phyloP scores from a whole-genome alignment of 2,113 vertebrate species.

The Eira barbara region DNA sequence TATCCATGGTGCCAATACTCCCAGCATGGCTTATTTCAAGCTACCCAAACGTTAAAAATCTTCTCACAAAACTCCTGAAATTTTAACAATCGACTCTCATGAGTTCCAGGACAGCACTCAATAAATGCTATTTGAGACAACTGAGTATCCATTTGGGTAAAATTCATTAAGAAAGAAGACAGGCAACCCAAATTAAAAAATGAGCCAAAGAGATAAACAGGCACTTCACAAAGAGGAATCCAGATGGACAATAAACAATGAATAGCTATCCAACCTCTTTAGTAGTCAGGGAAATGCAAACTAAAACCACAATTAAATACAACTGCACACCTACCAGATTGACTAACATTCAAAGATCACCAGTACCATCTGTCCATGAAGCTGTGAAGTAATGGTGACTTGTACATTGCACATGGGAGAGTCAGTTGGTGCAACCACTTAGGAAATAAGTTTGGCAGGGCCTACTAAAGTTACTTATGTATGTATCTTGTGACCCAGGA shows the following conservation, averaged over 20 bases:
- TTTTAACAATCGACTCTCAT: neutral
- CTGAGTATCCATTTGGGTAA: neutral
- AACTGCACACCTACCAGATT: neutral
- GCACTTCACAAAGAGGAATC: neutral
- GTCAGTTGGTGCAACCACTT: neutral
- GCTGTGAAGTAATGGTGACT: neutral
- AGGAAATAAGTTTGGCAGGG: neutral
- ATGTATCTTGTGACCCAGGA: neutral
- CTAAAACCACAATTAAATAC: neutral
- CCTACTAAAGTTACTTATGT: neutral
- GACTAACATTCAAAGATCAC: neutral
- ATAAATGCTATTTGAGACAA: neutral
- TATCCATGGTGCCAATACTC: neutral
- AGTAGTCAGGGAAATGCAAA: neutral
- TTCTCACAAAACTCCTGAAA: neutral
- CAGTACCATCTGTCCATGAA: neutral
- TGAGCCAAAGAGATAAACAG: neutral
- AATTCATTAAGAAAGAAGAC: neutral
- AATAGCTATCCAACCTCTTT: neutral
- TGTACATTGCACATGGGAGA: neutral
- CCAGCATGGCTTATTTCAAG: neutral
- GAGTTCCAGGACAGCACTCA: neutral
- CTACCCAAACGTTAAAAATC: neutral
- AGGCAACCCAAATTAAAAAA: neutral
- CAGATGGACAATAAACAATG: neutral